A percentile compares a stretch with the other conserved stretches of the same genome.
Evolutionary conservation across 2,888 invertebrate genomes (phyloP).

Genomic region (Diadegma fenestrale): DNA sequence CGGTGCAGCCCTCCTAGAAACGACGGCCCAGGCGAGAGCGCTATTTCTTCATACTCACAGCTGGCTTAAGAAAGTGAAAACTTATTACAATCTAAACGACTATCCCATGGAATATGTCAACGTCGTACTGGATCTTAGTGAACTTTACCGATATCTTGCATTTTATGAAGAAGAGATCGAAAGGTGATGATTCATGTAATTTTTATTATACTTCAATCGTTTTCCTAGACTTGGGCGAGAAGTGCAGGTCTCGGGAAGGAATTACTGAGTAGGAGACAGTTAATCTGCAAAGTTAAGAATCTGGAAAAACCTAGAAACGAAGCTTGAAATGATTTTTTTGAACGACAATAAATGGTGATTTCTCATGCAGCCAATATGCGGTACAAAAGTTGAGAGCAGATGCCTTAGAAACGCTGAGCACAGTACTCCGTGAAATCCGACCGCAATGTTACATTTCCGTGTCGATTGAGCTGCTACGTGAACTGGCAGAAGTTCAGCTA

Average conservation of each 20-base stretch:
- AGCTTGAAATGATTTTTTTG: not conserved
- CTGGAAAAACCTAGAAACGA: too few species aligned
- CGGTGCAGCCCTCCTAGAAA: conserved; percentile 78
- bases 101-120: conserved; percentile 87
- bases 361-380: conserved; percentile 84
- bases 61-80: conserved; percentile 87
- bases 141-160: conserved; percentile 89
- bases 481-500: conserved; percentile 88
- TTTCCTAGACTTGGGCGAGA: too few species aligned
- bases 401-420: conserved; percentile 87
- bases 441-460: conserved; percentile 86
- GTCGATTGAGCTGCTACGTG: conserved; percentile 84
- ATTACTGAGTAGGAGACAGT: too few species aligned
- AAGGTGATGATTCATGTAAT: conserved; percentile 64
- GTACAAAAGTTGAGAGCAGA: conserved; percentile 88
- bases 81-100: conserved; percentile 87
- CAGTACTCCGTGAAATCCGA: conserved; percentile 86
- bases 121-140: conserved; percentile 87
- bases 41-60: conserved; percentile 87
- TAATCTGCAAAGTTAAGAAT: too few species aligned
- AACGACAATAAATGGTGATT: not conserved
- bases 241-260: too few species aligned
- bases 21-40: conserved; percentile 86
- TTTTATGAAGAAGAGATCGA: conserved; percentile 91
- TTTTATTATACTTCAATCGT: not conserved